Percentiles rank a stretch among this genome's conserved stretches.
phyloP scores from a whole-genome alignment of 2,888 invertebrate genomes.

The Cataglyphis altisquamis region DNA sequence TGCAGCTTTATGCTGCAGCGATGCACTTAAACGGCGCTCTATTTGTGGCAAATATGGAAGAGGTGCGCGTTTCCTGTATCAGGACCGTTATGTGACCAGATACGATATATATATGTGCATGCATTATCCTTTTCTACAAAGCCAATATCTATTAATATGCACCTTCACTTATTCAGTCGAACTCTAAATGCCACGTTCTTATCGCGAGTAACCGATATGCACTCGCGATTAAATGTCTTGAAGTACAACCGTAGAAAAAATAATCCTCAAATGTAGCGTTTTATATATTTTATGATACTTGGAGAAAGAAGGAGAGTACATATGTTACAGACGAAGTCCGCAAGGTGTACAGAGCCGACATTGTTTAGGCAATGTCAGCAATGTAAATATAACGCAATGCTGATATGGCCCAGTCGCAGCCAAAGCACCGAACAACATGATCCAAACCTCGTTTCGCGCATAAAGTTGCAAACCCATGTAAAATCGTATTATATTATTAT shows the following conservation, averaged over 20 bases:
- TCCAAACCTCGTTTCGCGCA: no score
- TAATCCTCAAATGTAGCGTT: background rate
- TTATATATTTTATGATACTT: background rate
- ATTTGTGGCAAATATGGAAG: constrained; percentile 66
- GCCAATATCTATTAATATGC: constrained; percentile 27
- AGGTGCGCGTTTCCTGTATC: constrained; percentile 65
- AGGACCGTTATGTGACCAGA: constrained; percentile 72
- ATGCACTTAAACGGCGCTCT: constrained; percentile 12
- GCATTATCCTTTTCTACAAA: background rate
- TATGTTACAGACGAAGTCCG: no score
- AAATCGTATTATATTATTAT: no score
- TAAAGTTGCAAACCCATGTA: no score
- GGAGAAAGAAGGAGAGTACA: constrained; percentile 20
- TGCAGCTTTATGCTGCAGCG: background rate
- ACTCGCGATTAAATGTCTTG: background rate
- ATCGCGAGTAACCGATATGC: constrained; percentile 13
- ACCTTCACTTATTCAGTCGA: constrained; percentile 16
- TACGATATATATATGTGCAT: background rate
- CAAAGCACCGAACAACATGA: no score
- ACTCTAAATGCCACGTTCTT: constrained; percentile 30
- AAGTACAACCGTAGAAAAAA: background rate
- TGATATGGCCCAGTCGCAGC: no score
- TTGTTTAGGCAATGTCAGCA: no score
- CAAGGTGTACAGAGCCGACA: no score
- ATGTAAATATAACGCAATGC: no score